Evolutionary conservation across 2,888 invertebrate genomes (phyloP), one percentile per base, ranked within the genome.

Genomic region (Agriopis leucophaearia): DNA sequence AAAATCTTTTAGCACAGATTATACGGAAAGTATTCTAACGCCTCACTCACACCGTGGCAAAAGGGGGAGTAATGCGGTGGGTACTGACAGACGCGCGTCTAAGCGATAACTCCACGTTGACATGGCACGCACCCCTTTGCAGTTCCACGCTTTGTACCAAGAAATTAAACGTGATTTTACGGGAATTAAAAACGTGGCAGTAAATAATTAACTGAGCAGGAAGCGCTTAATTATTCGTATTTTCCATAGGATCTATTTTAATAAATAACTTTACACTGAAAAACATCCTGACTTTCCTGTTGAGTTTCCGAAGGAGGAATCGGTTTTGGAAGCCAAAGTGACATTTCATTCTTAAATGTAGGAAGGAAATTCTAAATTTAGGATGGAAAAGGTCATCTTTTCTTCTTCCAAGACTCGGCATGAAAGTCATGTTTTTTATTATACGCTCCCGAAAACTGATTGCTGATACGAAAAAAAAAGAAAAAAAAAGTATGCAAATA

Each of bases 41-140:
- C 18, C 42, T 42, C 13, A 18, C 55, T 18, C 42, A 5, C 2
- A 18, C 3, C 9, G 36, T 15, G 13, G 55, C 16, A n/a, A 54
- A 55, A 12, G 42, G 55, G 42, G 27, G 18, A 27, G 8, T 27
- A 44, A 54, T 55, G 55, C 13, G 18, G 42, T 6, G 10, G 38
- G 38, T 16, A 54, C 38, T 18, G 55, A 42, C 87, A 87, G 86
- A 80, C 84, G 81, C 79, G 74, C 71, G 74, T 63, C 72, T 71
- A 78, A 71, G 77, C 84, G 87, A 86, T 87, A 87, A 88, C 85
- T 85, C 84, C 78, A 42, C 78, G 81, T 81, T 83, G 88, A 85
- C 86, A 82, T 77, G 84, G 79, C 87, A 88, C 83, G 85, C 85
- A 80, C 81, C 75, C 79, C 80, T 83, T 42, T 44, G 8, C 8